Base-by-base conservation (phyloP, 2,888 invertebrate species). In the Limnephilus auricula region DNA sequence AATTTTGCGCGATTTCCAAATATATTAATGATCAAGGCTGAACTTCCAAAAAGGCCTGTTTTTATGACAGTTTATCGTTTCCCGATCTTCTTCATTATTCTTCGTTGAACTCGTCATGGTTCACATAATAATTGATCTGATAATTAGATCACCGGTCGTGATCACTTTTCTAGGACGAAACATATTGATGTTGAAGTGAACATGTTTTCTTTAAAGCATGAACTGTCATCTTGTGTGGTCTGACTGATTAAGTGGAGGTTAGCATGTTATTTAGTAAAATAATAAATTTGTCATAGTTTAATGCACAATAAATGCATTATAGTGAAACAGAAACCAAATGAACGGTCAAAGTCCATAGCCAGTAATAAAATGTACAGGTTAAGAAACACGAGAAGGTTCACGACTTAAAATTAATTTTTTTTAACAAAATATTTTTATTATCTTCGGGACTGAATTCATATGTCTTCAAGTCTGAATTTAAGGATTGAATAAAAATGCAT, bases 111-210 rank as follows among this genome's bases (percentile, higher is more conserved):
- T 25, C 34, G 37, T 65, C 25, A 65, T 65, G 65, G 25, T 65
- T 65, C 65, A 65, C 25, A 9, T 65, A 5, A 65, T 65, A 65
- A 65, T 65, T 65, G 65, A 65, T 65, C 65, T 85, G 34, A 45
- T 85, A 85, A 85, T 85, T 85, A 85, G 40, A 85, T 85, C 85
- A 85, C 12, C 30, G 10, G 45, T 85, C 85, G 85, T 85, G 85
- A n/a, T n/a, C 85, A 34, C 25, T 40, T 40, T 85, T 85, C 85
- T 85, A 85, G 85, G 85, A 85, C 85, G n/a, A 30, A 40, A 15
- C 85, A 37, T n/a, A 40, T 40, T 40, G 25, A 82, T 82, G 82
- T 34, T 37, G 18, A 34, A 37, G 82, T 34, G 18, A 82, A 31
- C 34, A 82, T 82, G 18, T 37, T 82, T 82, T 82, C 34, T 37